Evolutionary conservation across 2,888 invertebrate species (phyloP), one percentile per base, ranked within the genome.

Genomic region (Conops quadrifasciatus): DNA sequence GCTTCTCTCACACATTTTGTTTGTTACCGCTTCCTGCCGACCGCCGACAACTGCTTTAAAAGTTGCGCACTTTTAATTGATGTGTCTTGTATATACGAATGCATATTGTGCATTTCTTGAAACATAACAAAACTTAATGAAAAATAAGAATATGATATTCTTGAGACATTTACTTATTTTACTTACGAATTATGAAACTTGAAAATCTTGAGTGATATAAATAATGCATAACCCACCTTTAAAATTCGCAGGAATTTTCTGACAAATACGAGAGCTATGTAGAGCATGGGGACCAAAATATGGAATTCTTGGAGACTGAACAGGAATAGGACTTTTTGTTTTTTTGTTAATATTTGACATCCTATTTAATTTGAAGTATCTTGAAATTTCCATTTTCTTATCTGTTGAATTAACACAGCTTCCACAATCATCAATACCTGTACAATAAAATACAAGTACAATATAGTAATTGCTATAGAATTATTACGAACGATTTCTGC

Each of bases 401-500:
- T 86, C 86, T n/a, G 86, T 85, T 45, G 86, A 86, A 75, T 86
- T 86, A 49, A 84, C 93, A 76, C 96, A 96, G 78, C 94, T 95
- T 85, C 96, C 96, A 7, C 96, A 95, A 85, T 96, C 96, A 71
- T 94, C 94, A 85, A 93, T 93, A 77, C 83, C 82, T 82, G 43
- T 49, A n/a, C n/a, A n/a, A n/a, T n/a, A n/a, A 49, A 49, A 49
- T 49, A 16, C 49, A 7, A 73, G 28, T 36, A n/a, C n/a, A 67
- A 53, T 7, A 45, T 47, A 70, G 28, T 30, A 28, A 26, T 53
- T 16, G 19, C 19, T 51, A 26, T 26, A 62, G 7, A 19, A 51
- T 7, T 51, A 36, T 11, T 67, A 15, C 15, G n/a, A 11, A n/a
- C 15, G 11, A n/a, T 36, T 28, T 53, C 36, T 19, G 26, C 11